phyloP scores from a whole-genome alignment of 2,888 invertebrate species.

The Ectemnius lituratus region DNA sequence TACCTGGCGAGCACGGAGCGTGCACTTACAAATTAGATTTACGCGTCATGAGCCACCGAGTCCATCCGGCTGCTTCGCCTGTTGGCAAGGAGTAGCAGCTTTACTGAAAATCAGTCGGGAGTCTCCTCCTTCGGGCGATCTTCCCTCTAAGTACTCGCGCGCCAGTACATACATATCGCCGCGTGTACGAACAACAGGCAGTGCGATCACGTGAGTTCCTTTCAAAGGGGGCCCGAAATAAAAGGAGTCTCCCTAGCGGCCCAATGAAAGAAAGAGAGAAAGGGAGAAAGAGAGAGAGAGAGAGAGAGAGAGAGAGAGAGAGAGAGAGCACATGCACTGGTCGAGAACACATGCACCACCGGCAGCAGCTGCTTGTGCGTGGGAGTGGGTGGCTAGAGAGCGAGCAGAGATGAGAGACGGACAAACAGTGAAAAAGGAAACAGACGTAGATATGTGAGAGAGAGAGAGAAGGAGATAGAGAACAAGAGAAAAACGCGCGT shows the following conservation, averaged over 20 bases:
- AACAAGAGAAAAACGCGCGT: background rate
- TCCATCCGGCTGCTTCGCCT: conserved; percentile 22
- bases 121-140: conserved; percentile 1
- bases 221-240: conserved; percentile 3
- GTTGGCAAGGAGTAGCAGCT: background rate
- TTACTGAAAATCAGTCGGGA: conserved; percentile 35
- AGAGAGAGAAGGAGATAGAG: background rate
- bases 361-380: conserved; percentile 34
- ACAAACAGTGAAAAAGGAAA: background rate
- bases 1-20: conserved; percentile 42
- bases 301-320: background rate
- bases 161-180: no score
- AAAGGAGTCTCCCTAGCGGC: background rate
- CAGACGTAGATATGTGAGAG: background rate
- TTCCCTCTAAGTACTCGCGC: no score
- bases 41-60: conserved; percentile 44
- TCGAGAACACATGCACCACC: background rate
- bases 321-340: no score
- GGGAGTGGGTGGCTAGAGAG: conserved; percentile 10
- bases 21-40: conserved; percentile 50
- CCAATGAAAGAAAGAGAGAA: background rate
- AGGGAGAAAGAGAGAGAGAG: background rate
- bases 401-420: background rate
- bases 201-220: background rate
- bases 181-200: no score